Evolutionary conservation across 2,797 vertebrate genomes (phyloP).

Genomic region (Kryptolebias ocellatus): DNA sequence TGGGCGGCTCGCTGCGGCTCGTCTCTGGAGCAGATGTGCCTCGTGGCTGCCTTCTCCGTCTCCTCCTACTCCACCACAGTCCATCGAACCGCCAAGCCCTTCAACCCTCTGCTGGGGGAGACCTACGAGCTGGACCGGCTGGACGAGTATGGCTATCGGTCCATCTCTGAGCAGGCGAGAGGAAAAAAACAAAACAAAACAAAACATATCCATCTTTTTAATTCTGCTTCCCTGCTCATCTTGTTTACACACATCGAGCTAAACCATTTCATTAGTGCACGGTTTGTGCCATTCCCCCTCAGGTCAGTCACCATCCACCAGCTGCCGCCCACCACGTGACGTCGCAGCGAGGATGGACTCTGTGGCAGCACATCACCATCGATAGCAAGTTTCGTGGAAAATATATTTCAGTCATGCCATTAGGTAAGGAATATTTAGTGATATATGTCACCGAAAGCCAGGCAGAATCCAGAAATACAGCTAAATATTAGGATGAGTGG

Average conservation of each 20-base stretch:
- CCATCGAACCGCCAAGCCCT: conserved; percentile 94
- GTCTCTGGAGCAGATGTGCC: conserved; percentile 94
- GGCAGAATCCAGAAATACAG: conserved; percentile 1
- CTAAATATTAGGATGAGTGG: neutral
- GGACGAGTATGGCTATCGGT: conserved; percentile 93
- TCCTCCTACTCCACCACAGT: conserved; percentile 96
- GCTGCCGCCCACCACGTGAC: conserved; percentile 92
- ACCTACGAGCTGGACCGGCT: conserved; percentile 93
- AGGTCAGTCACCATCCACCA: conserved; percentile 96
- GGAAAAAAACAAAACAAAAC: no score
- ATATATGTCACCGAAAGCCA: neutral
- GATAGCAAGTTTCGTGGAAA: conserved; percentile 98
- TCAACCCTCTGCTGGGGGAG: conserved; percentile 96
- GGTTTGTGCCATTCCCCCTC: conserved; percentile 33
- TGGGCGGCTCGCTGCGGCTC: conserved; percentile 88
- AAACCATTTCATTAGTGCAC: neutral
- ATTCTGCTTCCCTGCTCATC: neutral
- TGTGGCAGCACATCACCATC: conserved; percentile 97
- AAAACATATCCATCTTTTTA: neutral
- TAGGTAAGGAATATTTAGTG: conserved; percentile 79
- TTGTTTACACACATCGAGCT: conserved; percentile 6
- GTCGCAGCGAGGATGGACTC: conserved; percentile 90
- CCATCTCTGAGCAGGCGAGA: conserved; percentile 91
- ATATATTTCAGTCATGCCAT: conserved; percentile 95
- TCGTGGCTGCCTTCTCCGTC: conserved; percentile 93